Conservation (phyloP, 2,113 vertebrate genomes). For the Aythya baeri region DNA sequence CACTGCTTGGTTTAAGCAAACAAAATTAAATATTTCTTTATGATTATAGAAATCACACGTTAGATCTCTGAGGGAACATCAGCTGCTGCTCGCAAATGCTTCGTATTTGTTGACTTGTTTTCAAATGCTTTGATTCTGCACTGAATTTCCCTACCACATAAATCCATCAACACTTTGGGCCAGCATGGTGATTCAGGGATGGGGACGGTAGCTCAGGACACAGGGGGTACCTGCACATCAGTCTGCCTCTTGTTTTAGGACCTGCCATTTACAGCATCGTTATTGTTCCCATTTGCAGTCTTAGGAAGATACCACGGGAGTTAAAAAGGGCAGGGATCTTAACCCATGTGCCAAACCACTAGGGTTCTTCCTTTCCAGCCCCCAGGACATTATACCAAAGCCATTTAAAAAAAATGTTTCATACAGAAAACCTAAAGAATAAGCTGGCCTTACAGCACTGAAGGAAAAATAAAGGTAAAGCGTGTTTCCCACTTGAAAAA, state of each 20-base stretch:
- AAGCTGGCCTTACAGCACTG: neutral
- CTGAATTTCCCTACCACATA: neutral
- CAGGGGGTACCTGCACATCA: neutral
- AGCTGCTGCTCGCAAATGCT: conserved; percentile 27
- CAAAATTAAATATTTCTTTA: conserved; percentile 27
- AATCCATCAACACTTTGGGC: neutral
- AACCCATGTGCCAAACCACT: neutral
- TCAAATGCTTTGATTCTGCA: neutral
- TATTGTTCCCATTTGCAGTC: neutral
- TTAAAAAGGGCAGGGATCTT: neutral
- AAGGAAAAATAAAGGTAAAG: neutral
- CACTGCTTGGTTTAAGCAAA: conserved; percentile 33
- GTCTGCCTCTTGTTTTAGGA: neutral
- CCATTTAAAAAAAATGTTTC: neutral
- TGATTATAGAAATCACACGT: conserved; percentile 2
- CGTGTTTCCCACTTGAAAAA: neutral
- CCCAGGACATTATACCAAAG: neutral
- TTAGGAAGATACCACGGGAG: fast-evolving
- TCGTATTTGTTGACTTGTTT: neutral
- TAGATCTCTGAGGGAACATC: neutral
- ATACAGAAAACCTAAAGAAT: neutral
- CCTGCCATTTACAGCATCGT: neutral
- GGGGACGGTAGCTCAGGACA: neutral
- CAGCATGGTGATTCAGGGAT: neutral
- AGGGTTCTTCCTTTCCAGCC: neutral